Evolutionary conservation across 2,113 vertebrate species (phyloP).

Genomic region (Brachypteracias leptosomus): DNA sequence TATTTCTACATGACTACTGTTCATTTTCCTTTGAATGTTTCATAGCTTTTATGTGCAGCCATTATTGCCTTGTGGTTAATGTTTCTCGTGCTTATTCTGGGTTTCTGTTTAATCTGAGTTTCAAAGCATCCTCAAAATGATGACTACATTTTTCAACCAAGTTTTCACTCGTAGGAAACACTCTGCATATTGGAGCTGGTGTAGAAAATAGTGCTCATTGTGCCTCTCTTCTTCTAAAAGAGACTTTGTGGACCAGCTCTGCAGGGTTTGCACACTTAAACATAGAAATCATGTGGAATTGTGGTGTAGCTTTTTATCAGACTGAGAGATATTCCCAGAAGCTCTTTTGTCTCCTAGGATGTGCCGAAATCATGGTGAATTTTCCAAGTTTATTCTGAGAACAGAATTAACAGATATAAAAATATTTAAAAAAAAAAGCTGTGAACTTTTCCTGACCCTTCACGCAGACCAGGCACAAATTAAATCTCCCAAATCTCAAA

Average conservation of each 20-base stretch:
- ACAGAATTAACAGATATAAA: no score
- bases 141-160: neutral
- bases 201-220: neutral
- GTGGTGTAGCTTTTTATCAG: neutral
- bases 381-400: slow-evolving; percentile 4
- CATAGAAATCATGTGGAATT: neutral
- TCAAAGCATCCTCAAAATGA: neutral
- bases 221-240: neutral
- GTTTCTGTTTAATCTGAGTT: neutral
- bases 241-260: neutral
- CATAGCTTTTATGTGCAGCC: neutral
- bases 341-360: neutral
- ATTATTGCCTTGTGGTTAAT: neutral
- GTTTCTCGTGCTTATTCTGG: neutral
- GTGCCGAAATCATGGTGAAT: neutral
- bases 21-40: neutral
- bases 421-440: neutral
- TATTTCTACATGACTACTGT: neutral
- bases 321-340: neutral
- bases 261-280: neutral
- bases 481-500: slow-evolving; percentile 20
- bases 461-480: neutral
- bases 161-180: neutral
- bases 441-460: slow-evolving; percentile 62
- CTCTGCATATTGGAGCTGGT: neutral